Evolutionary conservation across 2,888 invertebrate genomes (phyloP), one percentile per base, ranked within the genome.

Genomic region (Zygaena filipendulae): DNA sequence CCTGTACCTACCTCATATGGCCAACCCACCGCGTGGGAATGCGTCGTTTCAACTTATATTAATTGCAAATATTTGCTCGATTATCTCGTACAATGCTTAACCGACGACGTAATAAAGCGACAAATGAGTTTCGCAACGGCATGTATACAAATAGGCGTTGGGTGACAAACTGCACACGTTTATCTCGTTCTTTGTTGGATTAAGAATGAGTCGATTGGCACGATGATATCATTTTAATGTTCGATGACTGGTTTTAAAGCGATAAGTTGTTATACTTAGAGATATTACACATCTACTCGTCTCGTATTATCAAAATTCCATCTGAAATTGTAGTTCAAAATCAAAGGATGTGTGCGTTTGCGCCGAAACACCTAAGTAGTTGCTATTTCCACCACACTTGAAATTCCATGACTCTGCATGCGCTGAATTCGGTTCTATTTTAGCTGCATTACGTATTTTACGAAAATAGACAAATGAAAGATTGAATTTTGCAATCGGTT

Each of bases 1-100:
- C 38, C 39, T 37, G 47, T 45, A 44, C 39, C 16, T 16, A 4
- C 4, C 4, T 4, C 4, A 7, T 6, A 16, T 16, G 16, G n/a
- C n/a, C 16, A 16, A 7, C 4, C 31, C 30, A 28, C 19, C 38
- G 50, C 53, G 52, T 52, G 53, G 50, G 56, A 55, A 55, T 35
- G 40, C 39, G 32, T 30, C 31, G 35, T 30, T 35, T 38, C 41
- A 38, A 45, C 44, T 42, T 42, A 43, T 43, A 45, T 45, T 42
- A 40, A 47, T 43, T 36, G 39, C 39, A 32, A 4, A 16, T 16
- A 16, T 16, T 6, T 16, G 7, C 16, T 4, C 11, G 5, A 11
- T 14, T 13, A 26, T 25, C 18, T 25, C 11, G 10, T 23, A 30
- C 25, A 19, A 26, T 28, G 28, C 27, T 39, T 33, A 38, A 33